Conservation (phyloP, 2,888 invertebrate species). For the Patella pellucida region DNA sequence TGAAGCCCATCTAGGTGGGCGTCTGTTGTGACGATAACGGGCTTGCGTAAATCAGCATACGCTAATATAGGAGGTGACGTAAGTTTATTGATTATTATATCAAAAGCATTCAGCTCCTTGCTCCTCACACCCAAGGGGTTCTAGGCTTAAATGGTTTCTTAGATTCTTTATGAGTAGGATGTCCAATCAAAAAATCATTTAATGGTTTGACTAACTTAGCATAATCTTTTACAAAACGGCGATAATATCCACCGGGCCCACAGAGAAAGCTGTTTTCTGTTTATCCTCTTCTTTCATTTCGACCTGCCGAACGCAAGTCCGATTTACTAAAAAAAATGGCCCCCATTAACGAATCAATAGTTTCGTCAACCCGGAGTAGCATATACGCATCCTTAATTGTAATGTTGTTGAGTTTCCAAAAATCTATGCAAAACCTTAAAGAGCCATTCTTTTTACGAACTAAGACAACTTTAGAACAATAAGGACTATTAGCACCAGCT, state of each 20-base stretch:
- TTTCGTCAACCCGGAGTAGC: conserved; percentile 40
- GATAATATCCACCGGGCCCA: conserved; percentile 31
- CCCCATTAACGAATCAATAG: conserved; percentile 32
- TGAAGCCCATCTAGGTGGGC: conserved; percentile 3
- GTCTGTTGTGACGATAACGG: conserved; percentile 4
- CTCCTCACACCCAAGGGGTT: no score
- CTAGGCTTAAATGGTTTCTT: background rate
- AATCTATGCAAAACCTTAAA: conserved; percentile 38
- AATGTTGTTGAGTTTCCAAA: conserved; percentile 29
- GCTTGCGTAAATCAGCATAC: background rate
- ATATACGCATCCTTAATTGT: conserved; percentile 38
- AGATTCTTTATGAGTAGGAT: conserved; percentile 14
- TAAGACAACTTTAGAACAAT: conserved; percentile 34
- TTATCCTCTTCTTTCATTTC: conserved; percentile 35
- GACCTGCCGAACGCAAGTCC: conserved; percentile 32
- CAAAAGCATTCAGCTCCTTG: no score
- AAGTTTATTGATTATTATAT: no score
- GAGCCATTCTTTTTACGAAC: conserved; percentile 32
- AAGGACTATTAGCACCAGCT: conserved; percentile 35
- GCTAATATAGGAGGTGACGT: background rate
- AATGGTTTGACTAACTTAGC: conserved; percentile 31
- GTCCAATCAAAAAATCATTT: conserved; percentile 24
- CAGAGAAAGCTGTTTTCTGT: conserved; percentile 35
- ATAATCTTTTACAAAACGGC: conserved; percentile 31
- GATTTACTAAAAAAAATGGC: conserved; percentile 27